Evolutionary conservation across 2,888 invertebrate species (phyloP).

Genomic region (Orchesellides sinensis): DNA sequence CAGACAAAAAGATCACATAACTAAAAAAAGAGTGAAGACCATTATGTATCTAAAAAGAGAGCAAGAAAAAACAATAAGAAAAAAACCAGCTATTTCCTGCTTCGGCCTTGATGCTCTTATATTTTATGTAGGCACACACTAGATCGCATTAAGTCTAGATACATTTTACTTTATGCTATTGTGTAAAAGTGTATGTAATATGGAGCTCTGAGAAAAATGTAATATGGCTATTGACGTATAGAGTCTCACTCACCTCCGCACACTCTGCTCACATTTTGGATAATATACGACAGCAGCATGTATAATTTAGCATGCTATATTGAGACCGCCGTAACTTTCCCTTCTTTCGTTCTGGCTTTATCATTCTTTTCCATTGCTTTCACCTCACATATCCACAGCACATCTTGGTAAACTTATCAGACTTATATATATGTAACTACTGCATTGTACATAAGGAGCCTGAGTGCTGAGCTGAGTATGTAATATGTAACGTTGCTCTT

Average conservation of each 20-base stretch:
- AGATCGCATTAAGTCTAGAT: not conserved
- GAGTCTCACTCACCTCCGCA: not conserved
- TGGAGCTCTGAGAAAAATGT: no score
- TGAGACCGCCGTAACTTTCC: slow-evolving; percentile 10
- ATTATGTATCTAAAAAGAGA: not conserved
- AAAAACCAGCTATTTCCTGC: slow-evolving; percentile 3
- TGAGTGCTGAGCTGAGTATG: no score
- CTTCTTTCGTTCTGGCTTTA: not conserved
- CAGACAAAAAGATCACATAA: not conserved
- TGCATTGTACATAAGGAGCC: not conserved
- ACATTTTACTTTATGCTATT: not conserved
- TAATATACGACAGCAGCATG: slow-evolving; percentile 9
- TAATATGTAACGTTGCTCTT: not conserved
- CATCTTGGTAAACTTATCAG: not conserved
- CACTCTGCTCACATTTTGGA: not conserved
- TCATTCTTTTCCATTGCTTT: not conserved
- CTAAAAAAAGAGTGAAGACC: not conserved
- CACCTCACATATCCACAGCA: not conserved
- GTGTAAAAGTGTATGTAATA: not conserved
- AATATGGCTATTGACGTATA: slow-evolving; percentile 9
- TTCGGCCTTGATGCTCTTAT: slow-evolving; percentile 1
- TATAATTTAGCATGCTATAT: slow-evolving; percentile 29
- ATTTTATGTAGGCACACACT: slow-evolving; percentile 9
- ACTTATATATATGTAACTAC: no score
- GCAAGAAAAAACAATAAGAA: not conserved